Evolutionary conservation across 2,888 invertebrate genomes (phyloP), one percentile per base, ranked within the genome.

Genomic region (Hirtodrosophila histrioides): DNA sequence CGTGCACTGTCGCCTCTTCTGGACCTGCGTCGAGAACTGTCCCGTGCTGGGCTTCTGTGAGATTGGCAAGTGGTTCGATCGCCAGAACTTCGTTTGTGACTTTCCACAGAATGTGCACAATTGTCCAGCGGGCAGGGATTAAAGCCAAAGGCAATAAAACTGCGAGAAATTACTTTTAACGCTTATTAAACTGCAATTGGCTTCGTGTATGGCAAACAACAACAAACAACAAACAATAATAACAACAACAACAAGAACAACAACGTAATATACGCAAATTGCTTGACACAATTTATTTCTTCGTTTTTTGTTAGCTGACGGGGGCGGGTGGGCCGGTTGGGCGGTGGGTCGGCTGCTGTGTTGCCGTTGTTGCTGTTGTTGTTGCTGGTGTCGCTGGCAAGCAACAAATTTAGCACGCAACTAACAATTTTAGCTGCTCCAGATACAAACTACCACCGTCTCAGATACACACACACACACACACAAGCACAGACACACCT

Each of bases 371-470:
- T 45, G 60, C 36, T 39, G 45, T 4, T 44, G 50, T 8, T 39
- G 40, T 12, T 57, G 58, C 43, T 58, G 49, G 31, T 61, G 41
- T 49, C 37, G 37, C n/a, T n/a, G n/a, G n/a, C 81, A 64, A 68
- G 68, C 69, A 69, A 64, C 69, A 76, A 69, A 89, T 86, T 73
- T 71, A 75, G 81, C 86, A 86, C 81, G 85, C 84, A 89, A 84
- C 87, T 88, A 88, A 78, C 77, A 81, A 79, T 86, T 89, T 88
- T 77, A 79, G 78, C 75, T 83, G 86, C 84, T 88, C 88, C 89
- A 86, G 69, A 84, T 89, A 74, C 61, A 67, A 70, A 57, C 68
- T 56, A 58, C 39, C 70, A 49, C 33, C 50, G 17, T 55, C 37
- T 33, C 41, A 48, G 58, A 23, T 49, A 44, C 48, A 46, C 53